Evolutionary conservation across 2,888 invertebrate species (phyloP).

Genomic region (Cinara cedri): DNA sequence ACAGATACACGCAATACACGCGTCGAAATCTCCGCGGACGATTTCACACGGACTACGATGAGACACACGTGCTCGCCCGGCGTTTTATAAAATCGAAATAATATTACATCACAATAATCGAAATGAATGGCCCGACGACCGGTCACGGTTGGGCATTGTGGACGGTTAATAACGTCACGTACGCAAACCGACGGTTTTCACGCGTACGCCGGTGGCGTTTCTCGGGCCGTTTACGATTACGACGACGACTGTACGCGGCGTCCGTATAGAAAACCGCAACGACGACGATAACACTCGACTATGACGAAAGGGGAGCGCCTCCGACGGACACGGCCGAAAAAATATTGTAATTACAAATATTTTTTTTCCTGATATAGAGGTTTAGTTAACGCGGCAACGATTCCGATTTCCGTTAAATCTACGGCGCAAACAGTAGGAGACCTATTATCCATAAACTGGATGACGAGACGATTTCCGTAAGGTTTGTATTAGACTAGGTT

Average conservation of each 20-base stretch:
- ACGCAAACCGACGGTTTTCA: conserved; percentile 22
- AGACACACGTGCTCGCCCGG: not conserved
- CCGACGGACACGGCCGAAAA: too few species aligned
- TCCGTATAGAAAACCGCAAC: conserved; percentile 4
- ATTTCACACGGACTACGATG: conserved; percentile 17
- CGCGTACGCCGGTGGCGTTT: conserved; percentile 17
- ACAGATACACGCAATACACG: not conserved
- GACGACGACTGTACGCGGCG: not conserved
- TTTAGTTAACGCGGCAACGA: too few species aligned
- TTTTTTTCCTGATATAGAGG: too few species aligned
- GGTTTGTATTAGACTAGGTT: too few species aligned
- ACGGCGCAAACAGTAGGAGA: too few species aligned
- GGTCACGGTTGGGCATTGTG: conserved; percentile 15
- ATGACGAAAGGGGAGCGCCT: too few species aligned
- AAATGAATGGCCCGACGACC: conserved; percentile 1
- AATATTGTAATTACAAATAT: too few species aligned
- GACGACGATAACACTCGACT: not conserved
- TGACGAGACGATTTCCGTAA: too few species aligned
- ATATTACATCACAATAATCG: conserved; percentile 17
- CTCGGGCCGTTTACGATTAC: not conserved
- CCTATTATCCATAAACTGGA: too few species aligned
- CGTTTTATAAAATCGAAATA: not conserved
- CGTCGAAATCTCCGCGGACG: not conserved
- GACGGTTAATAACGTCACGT: conserved; percentile 11
- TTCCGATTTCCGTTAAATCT: too few species aligned